Evolutionary conservation across 1,140 invertebrate species (phyloP).

Genomic region (Goniozus legneri): DNA sequence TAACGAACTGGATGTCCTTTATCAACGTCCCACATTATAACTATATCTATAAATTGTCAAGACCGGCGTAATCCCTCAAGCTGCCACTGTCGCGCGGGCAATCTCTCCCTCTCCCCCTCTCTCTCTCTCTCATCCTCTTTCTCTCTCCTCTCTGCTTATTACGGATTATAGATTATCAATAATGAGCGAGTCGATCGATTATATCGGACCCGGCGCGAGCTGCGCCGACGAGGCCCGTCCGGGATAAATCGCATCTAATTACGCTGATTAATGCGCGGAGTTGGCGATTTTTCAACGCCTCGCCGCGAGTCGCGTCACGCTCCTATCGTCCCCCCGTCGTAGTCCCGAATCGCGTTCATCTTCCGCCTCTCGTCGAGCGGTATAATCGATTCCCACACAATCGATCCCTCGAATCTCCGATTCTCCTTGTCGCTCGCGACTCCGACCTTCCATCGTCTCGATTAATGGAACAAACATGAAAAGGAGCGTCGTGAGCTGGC

Average conservation of each 20-base stretch:
- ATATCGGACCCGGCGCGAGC: constrained; percentile 8
- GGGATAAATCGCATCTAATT: constrained; percentile 51
- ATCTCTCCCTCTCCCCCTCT: too few species aligned
- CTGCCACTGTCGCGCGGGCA: constrained; percentile 36
- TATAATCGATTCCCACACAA: constrained; percentile 8
- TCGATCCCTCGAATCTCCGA: too few species aligned
- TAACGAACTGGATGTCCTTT: not conserved
- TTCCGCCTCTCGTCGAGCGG: not conserved
- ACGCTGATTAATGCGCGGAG: constrained; percentile 41
- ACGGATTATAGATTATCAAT: constrained; percentile 53
- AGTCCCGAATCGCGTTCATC: constrained; percentile 11
- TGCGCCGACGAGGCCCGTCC: not conserved
- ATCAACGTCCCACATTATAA: too few species aligned
- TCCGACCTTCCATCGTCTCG: too few species aligned
- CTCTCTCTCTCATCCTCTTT: too few species aligned
- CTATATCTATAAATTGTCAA: too few species aligned
- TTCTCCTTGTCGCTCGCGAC: too few species aligned
- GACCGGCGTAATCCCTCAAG: constrained; percentile 37
- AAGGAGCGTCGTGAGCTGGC: too few species aligned
- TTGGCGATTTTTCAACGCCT: constrained; percentile 33
- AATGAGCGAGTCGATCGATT: constrained; percentile 40
- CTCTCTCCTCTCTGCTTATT: too few species aligned
- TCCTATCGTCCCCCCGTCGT: too few species aligned
- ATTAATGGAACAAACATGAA: too few species aligned
- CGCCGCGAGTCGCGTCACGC: too few species aligned